Conservation (phyloP, 2,113 vertebrate species). For the Alouatta palliata region DNA sequence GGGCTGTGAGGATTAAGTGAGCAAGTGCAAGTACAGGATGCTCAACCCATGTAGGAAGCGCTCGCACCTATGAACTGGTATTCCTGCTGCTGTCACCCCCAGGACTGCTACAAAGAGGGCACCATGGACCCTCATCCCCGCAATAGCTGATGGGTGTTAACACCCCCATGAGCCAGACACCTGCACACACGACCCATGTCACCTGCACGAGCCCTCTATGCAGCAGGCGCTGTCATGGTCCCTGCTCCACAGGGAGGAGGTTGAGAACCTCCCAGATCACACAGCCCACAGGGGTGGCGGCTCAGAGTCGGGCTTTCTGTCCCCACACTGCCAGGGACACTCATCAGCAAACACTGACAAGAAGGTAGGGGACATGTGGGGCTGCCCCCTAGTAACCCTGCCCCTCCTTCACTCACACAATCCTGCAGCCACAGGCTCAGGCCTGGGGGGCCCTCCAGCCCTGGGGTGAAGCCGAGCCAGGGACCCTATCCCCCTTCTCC, state of each 20-base stretch:
- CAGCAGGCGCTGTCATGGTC: accelerated
- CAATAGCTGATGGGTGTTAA: accelerated
- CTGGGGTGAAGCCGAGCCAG: neutral
- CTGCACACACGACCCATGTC: neutral
- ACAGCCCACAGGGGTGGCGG: accelerated
- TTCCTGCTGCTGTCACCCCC: too few species aligned
- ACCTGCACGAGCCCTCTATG: accelerated
- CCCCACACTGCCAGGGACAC: neutral
- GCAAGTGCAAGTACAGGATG: accelerated
- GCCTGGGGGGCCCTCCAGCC: accelerated
- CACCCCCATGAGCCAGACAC: accelerated
- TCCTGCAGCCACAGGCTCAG: neutral
- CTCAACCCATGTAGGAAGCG: accelerated
- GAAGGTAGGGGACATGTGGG: neutral
- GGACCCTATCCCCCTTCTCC: neutral
- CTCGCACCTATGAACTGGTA: accelerated
- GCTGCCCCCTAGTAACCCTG: neutral
- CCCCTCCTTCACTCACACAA: neutral
- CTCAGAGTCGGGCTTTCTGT: neutral
- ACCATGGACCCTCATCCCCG: too few species aligned
- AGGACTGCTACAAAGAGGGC: neutral
- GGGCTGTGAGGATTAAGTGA: accelerated
- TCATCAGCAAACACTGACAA: neutral
- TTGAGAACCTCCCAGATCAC: neutral
- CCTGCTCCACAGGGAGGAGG: too few species aligned